A percentile compares a stretch with the other conserved stretches of the same genome.
Conservation (phyloP, 2,113 vertebrate species). For the Corynorhinus townsendii region DNA sequence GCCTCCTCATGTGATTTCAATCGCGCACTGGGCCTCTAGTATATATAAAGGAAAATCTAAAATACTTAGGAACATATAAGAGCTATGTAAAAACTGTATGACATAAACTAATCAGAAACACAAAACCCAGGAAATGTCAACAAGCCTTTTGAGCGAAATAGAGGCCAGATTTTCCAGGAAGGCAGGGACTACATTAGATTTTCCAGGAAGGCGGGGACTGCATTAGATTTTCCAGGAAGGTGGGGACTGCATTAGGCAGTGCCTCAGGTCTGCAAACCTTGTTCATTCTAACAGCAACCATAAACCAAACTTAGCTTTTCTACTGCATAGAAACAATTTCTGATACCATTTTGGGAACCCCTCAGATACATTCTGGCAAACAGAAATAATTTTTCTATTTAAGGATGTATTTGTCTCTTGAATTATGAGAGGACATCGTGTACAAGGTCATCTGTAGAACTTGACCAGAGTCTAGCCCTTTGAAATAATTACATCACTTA, state of each 20-base stretch:
- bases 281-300: background rate
- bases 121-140: background rate
- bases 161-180: background rate
- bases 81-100: background rate
- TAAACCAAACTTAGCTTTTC: background rate
- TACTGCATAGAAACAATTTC: background rate
- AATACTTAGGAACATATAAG: background rate
- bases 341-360: background rate
- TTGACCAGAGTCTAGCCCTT: background rate
- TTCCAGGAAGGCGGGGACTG: background rate
- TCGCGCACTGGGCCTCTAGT: too few relatives aligned
- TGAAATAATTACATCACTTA: background rate
- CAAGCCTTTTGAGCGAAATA: background rate
- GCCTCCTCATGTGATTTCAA: too few relatives aligned
- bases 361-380: background rate
- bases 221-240: background rate
- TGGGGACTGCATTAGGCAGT: background rate
- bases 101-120: background rate
- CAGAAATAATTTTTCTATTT: background rate
- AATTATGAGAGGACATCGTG: background rate
- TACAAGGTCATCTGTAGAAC: background rate
- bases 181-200: background rate
- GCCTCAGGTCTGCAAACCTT: too few relatives aligned
- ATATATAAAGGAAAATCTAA: background rate
- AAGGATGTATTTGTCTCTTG: background rate